These are phyloP conservation scores for Porites lobata DNA, from an alignment of 92 coral and sea anemone species.

Conservation along the genomic window DNA sequence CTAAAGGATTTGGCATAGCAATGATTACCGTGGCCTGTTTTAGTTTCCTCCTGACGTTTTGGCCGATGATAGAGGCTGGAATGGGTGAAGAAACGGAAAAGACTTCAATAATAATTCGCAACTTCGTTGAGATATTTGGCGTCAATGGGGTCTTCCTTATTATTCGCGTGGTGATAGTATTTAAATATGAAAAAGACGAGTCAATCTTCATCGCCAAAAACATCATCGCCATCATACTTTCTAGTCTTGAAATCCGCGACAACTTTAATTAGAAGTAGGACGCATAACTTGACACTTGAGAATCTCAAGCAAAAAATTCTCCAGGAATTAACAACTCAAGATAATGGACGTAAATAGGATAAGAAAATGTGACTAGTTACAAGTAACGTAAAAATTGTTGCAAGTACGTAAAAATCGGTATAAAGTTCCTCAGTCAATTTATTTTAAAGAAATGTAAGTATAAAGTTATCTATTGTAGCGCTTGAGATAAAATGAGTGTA, in stretches of 20 bases:
- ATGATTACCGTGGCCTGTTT: slow-evolving; percentile 47
- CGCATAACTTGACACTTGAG: too few species aligned
- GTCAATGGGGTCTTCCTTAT: slow-evolving; percentile 45
- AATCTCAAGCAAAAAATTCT: too few species aligned
- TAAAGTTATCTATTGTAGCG: too few species aligned
- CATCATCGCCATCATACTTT: not conserved
- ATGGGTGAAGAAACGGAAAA: not conserved
- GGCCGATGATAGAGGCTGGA: slow-evolving; percentile 48
- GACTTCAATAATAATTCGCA: not conserved
- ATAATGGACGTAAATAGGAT: too few species aligned
- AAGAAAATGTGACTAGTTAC: too few species aligned
- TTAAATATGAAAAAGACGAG: slow-evolving; percentile 41
- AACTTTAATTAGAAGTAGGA: too few species aligned
- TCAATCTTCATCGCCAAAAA: slow-evolving; percentile 66
- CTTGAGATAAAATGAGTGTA: too few species aligned
- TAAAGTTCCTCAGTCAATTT: too few species aligned
- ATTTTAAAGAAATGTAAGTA: too few species aligned
- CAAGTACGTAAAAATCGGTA: too few species aligned
- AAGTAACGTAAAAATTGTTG: too few species aligned
- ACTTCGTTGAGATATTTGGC: not conserved
- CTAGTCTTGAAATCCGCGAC: not conserved
- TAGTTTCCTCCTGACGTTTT: slow-evolving; percentile 45
- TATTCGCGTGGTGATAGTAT: slow-evolving; percentile 43
- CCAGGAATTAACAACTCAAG: too few species aligned
- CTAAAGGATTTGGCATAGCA: slow-evolving; percentile 1